Evolutionary conservation across 2,797 vertebrate species (phyloP).

Genomic region (Gallinago solitaria): DNA sequence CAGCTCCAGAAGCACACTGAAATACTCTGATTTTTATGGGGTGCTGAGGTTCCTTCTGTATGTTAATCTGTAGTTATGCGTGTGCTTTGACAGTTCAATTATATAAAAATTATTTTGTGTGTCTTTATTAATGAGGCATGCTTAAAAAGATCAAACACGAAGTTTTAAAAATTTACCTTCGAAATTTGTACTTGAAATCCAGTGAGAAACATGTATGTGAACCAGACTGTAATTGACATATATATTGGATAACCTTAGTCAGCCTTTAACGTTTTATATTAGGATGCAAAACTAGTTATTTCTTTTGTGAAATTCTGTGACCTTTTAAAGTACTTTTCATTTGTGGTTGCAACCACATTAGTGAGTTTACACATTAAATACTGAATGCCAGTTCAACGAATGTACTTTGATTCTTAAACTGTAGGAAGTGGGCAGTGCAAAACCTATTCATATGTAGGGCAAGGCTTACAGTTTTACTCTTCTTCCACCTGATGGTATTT

Average conservation of each 20-base stretch:
- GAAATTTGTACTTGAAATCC: background rate
- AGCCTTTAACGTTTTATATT: background rate
- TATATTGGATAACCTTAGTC: background rate
- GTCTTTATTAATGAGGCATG: background rate
- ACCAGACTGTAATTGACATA: accelerated
- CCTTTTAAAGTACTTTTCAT: background rate
- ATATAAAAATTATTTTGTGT: background rate
- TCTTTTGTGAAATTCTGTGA: background rate
- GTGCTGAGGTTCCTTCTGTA: background rate
- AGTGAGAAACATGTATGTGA: background rate
- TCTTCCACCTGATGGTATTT: background rate
- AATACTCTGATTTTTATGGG: background rate
- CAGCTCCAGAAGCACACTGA: background rate
- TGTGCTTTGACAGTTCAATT: background rate
- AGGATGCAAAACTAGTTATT: background rate
- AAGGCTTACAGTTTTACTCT: background rate
- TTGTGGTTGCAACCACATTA: background rate
- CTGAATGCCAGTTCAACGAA: background rate
- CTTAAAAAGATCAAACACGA: background rate
- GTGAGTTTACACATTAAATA: background rate
- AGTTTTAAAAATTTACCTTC: background rate
- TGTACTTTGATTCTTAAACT: background rate
- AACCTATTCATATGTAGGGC: background rate
- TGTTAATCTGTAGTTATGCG: background rate
- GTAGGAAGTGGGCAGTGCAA: background rate